Evolutionary conservation across 2,113 vertebrate genomes (phyloP).

Genomic region (Mustela lutreola): DNA sequence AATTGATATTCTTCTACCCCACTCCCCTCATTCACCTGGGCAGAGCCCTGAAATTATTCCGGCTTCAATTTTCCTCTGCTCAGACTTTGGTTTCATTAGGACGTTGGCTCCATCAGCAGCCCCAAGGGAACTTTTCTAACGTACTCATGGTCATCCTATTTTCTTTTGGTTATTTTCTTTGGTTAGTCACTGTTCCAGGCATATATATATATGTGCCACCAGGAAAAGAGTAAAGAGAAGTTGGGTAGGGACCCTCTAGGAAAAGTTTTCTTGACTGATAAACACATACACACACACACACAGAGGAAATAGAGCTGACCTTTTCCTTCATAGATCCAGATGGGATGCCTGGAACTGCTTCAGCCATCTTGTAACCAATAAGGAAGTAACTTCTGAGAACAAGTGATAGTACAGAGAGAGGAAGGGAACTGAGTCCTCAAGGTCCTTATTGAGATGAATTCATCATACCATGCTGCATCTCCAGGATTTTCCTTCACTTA

Average conservation of each 20-base stretch:
- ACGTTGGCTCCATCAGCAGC: background rate
- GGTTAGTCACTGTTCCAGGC: background rate
- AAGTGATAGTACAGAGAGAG: background rate
- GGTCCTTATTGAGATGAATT: background rate
- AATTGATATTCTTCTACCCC: background rate
- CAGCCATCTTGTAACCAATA: background rate
- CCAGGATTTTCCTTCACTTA: background rate
- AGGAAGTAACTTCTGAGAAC: background rate
- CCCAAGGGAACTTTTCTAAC: background rate
- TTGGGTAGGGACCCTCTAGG: background rate
- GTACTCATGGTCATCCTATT: background rate
- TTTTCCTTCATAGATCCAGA: background rate
- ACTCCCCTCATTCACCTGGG: background rate
- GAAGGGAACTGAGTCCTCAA: background rate
- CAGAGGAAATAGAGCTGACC: background rate
- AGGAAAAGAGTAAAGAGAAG: background rate
- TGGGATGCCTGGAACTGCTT: background rate
- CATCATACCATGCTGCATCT: background rate
- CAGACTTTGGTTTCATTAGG: background rate
- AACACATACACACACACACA: background rate
- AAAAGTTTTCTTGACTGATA: background rate
- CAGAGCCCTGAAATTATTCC: background rate
- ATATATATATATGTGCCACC: background rate
- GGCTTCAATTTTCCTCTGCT: background rate
- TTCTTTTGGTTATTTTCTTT: conserved; percentile 8